A percentile compares a stretch with the other conserved stretches of the same genome.
These are phyloP conservation scores for Lycaena phlaeas DNA, from an alignment of 2,888 invertebrate species.

Conservation along the genomic window DNA sequence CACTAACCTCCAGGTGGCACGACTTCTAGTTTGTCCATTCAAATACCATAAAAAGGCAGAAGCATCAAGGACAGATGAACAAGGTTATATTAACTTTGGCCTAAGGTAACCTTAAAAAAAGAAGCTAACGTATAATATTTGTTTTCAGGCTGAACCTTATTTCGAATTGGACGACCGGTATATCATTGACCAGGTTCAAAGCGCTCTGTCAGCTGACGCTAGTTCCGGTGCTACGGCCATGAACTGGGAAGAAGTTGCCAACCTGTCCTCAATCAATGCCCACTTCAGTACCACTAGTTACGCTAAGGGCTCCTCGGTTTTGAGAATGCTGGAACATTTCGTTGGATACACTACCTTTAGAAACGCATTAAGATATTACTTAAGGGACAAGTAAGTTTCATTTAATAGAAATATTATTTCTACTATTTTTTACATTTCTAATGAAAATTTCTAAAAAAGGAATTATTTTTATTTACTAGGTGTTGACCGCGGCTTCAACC, in stretches of 20 bases:
- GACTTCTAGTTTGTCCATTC: no score
- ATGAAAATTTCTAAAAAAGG: no score
- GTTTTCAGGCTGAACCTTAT: slow-evolving; percentile 40
- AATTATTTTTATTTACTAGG: no score
- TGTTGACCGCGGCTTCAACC: no score
- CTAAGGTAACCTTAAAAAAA: no score
- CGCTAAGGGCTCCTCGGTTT: slow-evolving; percentile 76
- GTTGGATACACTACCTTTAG: slow-evolving; percentile 71
- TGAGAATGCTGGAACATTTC: slow-evolving; percentile 78
- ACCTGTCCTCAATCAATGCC: slow-evolving; percentile 60
- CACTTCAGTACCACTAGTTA: slow-evolving; percentile 81
- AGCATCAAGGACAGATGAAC: no score
- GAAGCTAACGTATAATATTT: no score
- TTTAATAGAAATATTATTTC: background rate
- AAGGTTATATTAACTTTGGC: no score
- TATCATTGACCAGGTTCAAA: slow-evolving; percentile 78
- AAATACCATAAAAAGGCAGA: no score
- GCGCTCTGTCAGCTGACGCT: slow-evolving; percentile 74
- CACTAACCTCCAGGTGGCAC: no score
- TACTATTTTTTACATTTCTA: no score
- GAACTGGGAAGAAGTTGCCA: slow-evolving; percentile 69
- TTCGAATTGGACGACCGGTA: slow-evolving; percentile 74
- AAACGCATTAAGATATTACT: slow-evolving; percentile 70
- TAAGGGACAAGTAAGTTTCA: slow-evolving; percentile 64
- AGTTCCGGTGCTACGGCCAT: slow-evolving; percentile 45